Evolutionary conservation across 2,113 vertebrate species (phyloP).

Genomic region (Cebidichthys violaceus): DNA sequence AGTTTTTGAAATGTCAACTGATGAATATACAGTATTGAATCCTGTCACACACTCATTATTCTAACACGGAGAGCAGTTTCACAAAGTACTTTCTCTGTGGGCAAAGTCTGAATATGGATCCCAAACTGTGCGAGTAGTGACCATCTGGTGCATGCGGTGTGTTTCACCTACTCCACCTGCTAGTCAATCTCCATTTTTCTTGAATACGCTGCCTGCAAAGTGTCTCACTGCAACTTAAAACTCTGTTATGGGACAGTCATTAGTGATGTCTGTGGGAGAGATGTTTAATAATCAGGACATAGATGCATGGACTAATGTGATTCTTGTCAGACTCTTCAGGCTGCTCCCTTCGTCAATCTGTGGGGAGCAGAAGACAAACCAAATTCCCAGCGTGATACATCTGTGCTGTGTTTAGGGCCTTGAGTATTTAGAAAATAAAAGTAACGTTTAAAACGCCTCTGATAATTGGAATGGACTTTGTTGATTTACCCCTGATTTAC

Average conservation of each 20-base stretch:
- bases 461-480: neutral
- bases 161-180: constrained; percentile 18
- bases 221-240: neutral
- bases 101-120: constrained; percentile 30
- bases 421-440: neutral
- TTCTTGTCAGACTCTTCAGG: neutral
- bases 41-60: neutral
- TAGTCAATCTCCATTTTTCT: constrained; percentile 5
- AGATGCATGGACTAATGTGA: neutral
- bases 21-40: neutral
- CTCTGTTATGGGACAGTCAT: neutral
- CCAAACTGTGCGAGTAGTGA: neutral
- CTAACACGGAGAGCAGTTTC: neutral
- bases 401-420: constrained; percentile 1
- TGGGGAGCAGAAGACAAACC: constrained; percentile 26
- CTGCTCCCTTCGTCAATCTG: too few relatives aligned
- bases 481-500: neutral
- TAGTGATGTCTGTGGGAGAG: neutral
- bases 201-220: constrained; percentile 4
- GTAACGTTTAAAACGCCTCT: neutral
- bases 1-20: neutral
- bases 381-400: constrained; percentile 12
- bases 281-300: constrained; percentile 1
- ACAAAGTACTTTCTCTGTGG: neutral
- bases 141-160: constrained; percentile 22